Percentiles rank a stretch among this genome's conserved stretches.
Evolutionary conservation across 2,113 vertebrate species (phyloP).

Genomic region (Poicephalus gulielmi): DNA sequence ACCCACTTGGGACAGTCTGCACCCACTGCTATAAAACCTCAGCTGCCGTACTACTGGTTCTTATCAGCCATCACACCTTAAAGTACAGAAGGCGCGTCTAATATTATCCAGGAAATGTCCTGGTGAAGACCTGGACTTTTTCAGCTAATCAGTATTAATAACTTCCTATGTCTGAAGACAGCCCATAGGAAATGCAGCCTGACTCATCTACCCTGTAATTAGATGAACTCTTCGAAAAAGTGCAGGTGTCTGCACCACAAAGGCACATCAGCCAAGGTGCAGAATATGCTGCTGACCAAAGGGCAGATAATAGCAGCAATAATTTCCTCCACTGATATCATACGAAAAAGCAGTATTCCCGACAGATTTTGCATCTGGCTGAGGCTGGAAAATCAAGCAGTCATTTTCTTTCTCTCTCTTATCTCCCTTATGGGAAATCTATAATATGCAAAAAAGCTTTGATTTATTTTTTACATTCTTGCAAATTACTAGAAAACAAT

Average conservation of each 20-base stretch:
- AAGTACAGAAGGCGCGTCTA: conserved; percentile 48
- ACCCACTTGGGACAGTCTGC: background rate
- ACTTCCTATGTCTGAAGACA: conserved; percentile 66
- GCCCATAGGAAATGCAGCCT: conserved; percentile 60
- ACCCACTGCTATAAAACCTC: background rate
- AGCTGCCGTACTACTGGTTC: conserved; percentile 22
- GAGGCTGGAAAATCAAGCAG: conserved; percentile 22
- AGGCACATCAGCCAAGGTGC: conserved; percentile 6
- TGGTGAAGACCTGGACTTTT: conserved; percentile 54
- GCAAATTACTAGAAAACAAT: conserved; percentile 51
- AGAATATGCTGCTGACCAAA: conserved; percentile 35
- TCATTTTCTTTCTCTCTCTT: conserved; percentile 9
- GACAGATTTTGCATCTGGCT: conserved; percentile 19
- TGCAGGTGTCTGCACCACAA: conserved; percentile 53
- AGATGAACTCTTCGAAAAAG: conserved; percentile 55
- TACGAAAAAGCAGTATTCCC: background rate
- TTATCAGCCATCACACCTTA: conserved; percentile 57
- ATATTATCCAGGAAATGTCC: conserved; percentile 59
- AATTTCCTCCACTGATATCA: conserved; percentile 34
- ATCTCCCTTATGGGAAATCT: conserved; percentile 41
- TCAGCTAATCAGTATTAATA: conserved; percentile 53
- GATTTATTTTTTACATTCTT: conserved; percentile 63
- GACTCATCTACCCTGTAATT: conserved; percentile 60
- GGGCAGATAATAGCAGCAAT: conserved; percentile 42
- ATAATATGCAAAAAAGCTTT: background rate